A percentile compares a stretch with the other conserved stretches of the same genome.
Evolutionary conservation across 2,888 invertebrate species (phyloP).

Genomic region (Steinernema scapterisci): DNA sequence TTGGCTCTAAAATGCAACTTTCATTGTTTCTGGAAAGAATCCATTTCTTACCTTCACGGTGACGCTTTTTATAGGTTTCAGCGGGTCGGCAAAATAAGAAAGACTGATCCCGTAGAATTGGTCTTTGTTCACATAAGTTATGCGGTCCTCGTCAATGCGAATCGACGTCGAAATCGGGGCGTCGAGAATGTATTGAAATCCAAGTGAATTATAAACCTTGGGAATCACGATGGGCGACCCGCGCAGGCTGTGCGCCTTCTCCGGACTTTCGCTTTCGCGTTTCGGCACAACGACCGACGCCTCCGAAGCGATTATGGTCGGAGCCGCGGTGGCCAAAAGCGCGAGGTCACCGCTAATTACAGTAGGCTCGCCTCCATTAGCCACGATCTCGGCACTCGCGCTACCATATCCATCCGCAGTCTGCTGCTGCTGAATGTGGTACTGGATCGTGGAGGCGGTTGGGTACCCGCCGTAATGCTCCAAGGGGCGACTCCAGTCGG

Average conservation of each 20-base stretch:
- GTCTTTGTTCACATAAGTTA: constrained; percentile 97
- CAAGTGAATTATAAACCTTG: constrained; percentile 78
- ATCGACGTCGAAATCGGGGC: constrained; percentile 97
- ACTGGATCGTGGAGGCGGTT: constrained; percentile 25
- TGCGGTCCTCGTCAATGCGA: constrained; percentile 93
- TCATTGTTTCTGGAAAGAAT: not conserved
- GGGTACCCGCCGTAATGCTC: constrained; percentile 26
- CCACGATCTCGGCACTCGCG: not conserved
- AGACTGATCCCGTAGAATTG: constrained; percentile 78
- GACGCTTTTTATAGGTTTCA: constrained; percentile 86
- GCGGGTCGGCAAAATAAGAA: constrained; percentile 90
- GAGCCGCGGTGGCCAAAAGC: constrained; percentile 11
- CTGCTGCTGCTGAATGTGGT: constrained; percentile 17
- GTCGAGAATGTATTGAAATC: constrained; percentile 94
- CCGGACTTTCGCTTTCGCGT: constrained; percentile 6
- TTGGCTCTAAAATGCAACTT: constrained; percentile 45
- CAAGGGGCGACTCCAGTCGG: constrained; percentile 20
- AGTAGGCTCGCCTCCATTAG: constrained; percentile 10
- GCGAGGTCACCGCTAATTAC: constrained; percentile 12
- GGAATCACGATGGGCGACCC: constrained; percentile 8
- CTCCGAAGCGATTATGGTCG: constrained; percentile 1
- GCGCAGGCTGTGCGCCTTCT: constrained; percentile 23
- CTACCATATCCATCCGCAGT: constrained; percentile 3
- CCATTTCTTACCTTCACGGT: constrained; percentile 85
- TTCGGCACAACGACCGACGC: constrained; percentile 21